These are phyloP conservation scores for Meta bourneti DNA, from an alignment of 2,888 invertebrate species.

Conservation along the genomic window DNA sequence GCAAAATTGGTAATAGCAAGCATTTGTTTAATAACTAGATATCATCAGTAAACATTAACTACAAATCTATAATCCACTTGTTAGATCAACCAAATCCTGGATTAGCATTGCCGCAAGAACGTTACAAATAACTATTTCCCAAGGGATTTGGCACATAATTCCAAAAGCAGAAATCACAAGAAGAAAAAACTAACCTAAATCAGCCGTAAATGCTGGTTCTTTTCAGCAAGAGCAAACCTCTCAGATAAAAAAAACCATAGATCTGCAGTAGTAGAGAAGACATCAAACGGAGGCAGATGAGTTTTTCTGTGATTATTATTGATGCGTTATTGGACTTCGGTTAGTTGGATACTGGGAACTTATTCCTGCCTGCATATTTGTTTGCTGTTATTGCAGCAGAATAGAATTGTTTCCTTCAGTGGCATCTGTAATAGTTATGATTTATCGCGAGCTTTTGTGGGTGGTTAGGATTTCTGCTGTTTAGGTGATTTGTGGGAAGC, in stretches of 20 bases:
- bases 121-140: background rate
- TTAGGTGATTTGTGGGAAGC: background rate
- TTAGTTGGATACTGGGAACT: conserved; percentile 36
- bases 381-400: conserved; percentile 25
- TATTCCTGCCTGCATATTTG: conserved; percentile 1
- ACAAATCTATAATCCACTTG: too few species aligned
- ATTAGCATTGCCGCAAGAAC: background rate
- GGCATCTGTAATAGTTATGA: conserved; percentile 18
- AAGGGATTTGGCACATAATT: background rate
- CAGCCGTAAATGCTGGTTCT: background rate
- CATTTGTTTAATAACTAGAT: too few species aligned
- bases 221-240: conserved; percentile 9
- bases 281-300: background rate
- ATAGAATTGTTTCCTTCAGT: background rate
- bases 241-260: conserved; percentile 1
- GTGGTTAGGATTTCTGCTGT: background rate
- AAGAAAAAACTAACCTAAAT: background rate
- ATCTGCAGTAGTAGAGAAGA: background rate
- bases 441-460: background rate
- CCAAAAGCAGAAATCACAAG: background rate
- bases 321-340: conserved; percentile 52
- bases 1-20: too few species aligned
- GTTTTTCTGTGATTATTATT: conserved; percentile 56
- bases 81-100: background rate
- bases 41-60: too few species aligned